Evolutionary conservation across 2,113 vertebrate species (phyloP).

Genomic region (Glaucidium brasilianum): DNA sequence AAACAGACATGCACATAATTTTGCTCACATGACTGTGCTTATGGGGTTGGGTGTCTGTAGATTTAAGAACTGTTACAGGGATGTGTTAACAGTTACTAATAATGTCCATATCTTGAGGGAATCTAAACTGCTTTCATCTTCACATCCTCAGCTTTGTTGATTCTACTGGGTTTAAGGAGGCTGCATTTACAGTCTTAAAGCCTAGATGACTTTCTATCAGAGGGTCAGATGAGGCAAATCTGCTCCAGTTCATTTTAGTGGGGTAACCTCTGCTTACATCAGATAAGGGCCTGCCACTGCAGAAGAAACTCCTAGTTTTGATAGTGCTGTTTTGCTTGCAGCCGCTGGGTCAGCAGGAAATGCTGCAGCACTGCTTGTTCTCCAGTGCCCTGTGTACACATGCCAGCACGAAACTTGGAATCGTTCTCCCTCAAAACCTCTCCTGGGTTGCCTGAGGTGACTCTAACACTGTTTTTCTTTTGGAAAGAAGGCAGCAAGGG

Average conservation of each 20-base stretch:
- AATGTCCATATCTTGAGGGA: background rate
- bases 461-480: background rate
- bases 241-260: background rate
- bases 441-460: constrained; percentile 15
- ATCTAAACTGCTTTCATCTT: background rate
- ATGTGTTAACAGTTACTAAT: background rate
- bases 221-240: background rate
- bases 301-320: background rate
- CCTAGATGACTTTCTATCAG: background rate
- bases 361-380: background rate
- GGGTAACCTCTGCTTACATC: background rate
- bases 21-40: background rate
- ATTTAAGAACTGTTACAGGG: too few relatives aligned
- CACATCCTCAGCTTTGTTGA: background rate
- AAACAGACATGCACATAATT: background rate
- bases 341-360: background rate
- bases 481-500: background rate
- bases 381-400: background rate
- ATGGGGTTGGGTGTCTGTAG: background rate
- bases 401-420: background rate
- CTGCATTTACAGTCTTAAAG: background rate
- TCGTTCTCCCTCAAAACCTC: background rate
- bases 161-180: background rate
- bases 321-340: background rate
- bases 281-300: background rate